A percentile compares a stretch with the other conserved stretches of the same genome.
phyloP scores from a whole-genome alignment of 2,113 vertebrate genomes.

The Hypomesus transpacificus region DNA sequence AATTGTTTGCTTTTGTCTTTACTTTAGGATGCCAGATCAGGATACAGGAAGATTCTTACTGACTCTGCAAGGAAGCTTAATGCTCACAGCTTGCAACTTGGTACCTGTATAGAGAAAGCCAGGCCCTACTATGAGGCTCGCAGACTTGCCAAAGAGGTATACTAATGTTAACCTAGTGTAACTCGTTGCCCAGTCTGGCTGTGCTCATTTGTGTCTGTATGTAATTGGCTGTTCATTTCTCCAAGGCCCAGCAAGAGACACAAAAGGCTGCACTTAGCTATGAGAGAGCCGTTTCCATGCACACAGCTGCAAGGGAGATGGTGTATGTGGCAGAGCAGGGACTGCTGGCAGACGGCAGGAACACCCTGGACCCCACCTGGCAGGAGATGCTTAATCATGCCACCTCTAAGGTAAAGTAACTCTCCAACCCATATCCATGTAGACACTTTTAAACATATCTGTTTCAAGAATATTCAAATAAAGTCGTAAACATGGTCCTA shows the following conservation, averaged over 20 bases:
- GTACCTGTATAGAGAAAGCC: constrained; percentile 88
- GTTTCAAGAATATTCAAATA: too few relatives aligned
- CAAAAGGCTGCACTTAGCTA: constrained; percentile 90
- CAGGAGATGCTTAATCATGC: constrained; percentile 98
- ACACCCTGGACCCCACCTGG: constrained; percentile 93
- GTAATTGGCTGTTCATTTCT: constrained; percentile 27
- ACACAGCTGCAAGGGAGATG: constrained; percentile 92
- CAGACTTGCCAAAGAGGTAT: constrained; percentile 85
- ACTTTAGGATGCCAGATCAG: constrained; percentile 83
- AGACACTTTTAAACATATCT: not conserved
- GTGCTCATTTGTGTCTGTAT: not conserved
- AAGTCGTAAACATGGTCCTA: too few relatives aligned
- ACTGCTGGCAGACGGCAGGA: constrained; percentile 83
- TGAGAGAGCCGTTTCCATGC: constrained; percentile 90
- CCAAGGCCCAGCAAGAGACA: constrained; percentile 91
- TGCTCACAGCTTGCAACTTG: constrained; percentile 85
- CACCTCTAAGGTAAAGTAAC: constrained; percentile 80
- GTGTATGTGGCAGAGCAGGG: constrained; percentile 95
- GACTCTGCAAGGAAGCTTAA: constrained; percentile 91
- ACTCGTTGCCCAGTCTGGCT: not conserved
- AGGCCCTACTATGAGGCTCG: constrained; percentile 91
- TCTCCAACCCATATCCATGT: not conserved
- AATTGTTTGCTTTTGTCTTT: constrained; percentile 29
- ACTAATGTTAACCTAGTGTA: not conserved
- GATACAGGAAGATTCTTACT: constrained; percentile 88